Evolutionary conservation across 2,888 invertebrate genomes (phyloP).

Genomic region (Aplocera efformata): DNA sequence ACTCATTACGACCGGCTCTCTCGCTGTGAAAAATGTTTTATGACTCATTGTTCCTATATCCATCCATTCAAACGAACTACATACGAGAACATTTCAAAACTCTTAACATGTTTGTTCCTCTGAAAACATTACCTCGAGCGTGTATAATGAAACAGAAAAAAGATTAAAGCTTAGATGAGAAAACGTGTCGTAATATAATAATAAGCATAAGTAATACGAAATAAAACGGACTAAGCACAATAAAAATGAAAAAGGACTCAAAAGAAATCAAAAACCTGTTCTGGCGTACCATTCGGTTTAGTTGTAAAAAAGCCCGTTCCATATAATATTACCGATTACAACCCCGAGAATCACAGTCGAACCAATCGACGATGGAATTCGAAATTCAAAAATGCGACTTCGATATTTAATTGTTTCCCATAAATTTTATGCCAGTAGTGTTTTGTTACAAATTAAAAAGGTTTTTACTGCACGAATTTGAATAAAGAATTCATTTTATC

Average conservation of each 20-base stretch:
- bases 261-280: constrained; percentile 71
- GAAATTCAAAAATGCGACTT: constrained; percentile 66
- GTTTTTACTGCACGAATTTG: constrained; percentile 46
- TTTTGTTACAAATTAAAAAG: constrained; percentile 48
- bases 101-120: constrained; percentile 23
- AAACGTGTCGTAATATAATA: constrained; percentile 66
- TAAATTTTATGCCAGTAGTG: constrained; percentile 54
- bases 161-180: constrained; percentile 38
- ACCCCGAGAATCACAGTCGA: constrained; percentile 70
- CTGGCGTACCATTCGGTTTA: constrained; percentile 66
- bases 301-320: constrained; percentile 77
- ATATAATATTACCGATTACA: constrained; percentile 78
- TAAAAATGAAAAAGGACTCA: constrained; percentile 67
- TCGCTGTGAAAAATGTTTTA: constrained; percentile 64
- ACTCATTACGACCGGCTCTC: constrained; percentile 64
- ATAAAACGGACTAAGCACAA: constrained; percentile 68
- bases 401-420: constrained; percentile 73
- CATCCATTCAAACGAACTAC: constrained; percentile 49
- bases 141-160: constrained; percentile 26
- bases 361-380: constrained; percentile 65
- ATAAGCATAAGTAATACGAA: constrained; percentile 51
- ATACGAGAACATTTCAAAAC: constrained; percentile 33
- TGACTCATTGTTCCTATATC: constrained; percentile 70
- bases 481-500: constrained; percentile 31
- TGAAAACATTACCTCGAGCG: constrained; percentile 22